These are phyloP conservation scores for Heliconius sara DNA, from an alignment of 2,888 invertebrate species.

Conservation along the genomic window DNA sequence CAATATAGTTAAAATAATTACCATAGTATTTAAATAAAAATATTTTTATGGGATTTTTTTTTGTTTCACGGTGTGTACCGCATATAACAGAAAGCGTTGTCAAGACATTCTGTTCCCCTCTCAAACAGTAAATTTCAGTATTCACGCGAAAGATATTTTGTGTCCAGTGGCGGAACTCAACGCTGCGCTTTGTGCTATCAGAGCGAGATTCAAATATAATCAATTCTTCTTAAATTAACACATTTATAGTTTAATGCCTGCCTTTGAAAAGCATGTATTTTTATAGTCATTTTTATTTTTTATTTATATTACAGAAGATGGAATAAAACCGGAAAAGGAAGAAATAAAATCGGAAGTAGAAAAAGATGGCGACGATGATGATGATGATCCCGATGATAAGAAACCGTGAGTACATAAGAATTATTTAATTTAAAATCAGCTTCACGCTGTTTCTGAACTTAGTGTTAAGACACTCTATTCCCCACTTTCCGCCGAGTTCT, in stretches of 20 bases:
- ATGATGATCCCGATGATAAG: constrained; percentile 40
- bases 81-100: neutral
- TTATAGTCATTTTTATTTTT: neutral
- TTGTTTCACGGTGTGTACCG: neutral
- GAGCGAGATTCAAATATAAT: neutral
- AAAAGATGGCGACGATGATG: constrained; percentile 29
- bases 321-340: constrained; percentile 47
- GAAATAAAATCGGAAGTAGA: constrained; percentile 36
- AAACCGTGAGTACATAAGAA: constrained; percentile 26
- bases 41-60: neutral
- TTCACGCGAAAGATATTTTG: neutral
- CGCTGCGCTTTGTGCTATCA: neutral
- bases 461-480: too few relatives aligned
- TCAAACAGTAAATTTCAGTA: too few relatives aligned
- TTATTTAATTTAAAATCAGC: too few relatives aligned
- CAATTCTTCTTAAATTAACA: too few relatives aligned
- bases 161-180: neutral
- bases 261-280: too few relatives aligned
- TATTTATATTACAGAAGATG: constrained; percentile 48
- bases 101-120: too few relatives aligned
- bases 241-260: too few relatives aligned
- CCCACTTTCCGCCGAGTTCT: too few relatives aligned
- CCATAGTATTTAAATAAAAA: too few relatives aligned
- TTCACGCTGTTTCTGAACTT: too few relatives aligned
- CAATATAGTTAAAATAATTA: too few relatives aligned